These are phyloP conservation scores for Drosophila saltans DNA, from an alignment of 1,140 invertebrate genomes.

Conservation along the genomic window DNA sequence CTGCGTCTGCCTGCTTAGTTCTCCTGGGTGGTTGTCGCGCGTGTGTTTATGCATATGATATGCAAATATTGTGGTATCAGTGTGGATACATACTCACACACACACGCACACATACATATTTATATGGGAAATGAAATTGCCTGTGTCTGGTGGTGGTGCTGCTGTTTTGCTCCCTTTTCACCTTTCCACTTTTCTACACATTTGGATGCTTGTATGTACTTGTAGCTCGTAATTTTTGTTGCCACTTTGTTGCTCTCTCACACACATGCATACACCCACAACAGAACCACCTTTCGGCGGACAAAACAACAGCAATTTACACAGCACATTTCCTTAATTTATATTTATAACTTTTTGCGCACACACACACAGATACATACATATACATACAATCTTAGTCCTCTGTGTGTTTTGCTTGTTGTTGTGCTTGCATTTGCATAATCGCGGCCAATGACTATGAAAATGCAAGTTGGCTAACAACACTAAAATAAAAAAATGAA, in stretches of 20 bases:
- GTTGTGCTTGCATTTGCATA: conserved; percentile 64
- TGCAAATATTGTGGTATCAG: conserved; percentile 80
- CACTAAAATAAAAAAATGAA: too few species aligned
- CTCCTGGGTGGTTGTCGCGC: conserved; percentile 49
- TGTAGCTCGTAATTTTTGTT: conserved; percentile 71
- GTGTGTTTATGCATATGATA: conserved; percentile 81
- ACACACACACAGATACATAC: conserved; percentile 22
- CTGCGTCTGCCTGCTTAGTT: conserved; percentile 30
- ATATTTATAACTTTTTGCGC: conserved; percentile 72
- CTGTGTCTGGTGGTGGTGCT: conserved; percentile 28
- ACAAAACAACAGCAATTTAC: conserved; percentile 70
- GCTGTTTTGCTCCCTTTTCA: conserved; percentile 31
- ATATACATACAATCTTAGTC: conserved; percentile 34
- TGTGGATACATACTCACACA: conserved; percentile 41
- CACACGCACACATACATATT: conserved; percentile 10
- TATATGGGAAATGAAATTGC: conserved; percentile 16
- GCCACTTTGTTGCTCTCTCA: conserved; percentile 52
- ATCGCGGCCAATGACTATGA: conserved; percentile 52
- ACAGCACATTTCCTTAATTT: conserved; percentile 81
- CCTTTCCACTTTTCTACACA: conserved; percentile 33
- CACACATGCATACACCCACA: conserved; percentile 3
- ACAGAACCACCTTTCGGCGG: conserved; percentile 19
- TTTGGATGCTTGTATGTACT: conserved; percentile 38
- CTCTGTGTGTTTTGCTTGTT: background rate
- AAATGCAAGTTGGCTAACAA: conserved; percentile 23